These are phyloP conservation scores for Aselliscus stoliczkanus DNA, from an alignment of 2,797 vertebrate genomes.

Conservation along the genomic window DNA sequence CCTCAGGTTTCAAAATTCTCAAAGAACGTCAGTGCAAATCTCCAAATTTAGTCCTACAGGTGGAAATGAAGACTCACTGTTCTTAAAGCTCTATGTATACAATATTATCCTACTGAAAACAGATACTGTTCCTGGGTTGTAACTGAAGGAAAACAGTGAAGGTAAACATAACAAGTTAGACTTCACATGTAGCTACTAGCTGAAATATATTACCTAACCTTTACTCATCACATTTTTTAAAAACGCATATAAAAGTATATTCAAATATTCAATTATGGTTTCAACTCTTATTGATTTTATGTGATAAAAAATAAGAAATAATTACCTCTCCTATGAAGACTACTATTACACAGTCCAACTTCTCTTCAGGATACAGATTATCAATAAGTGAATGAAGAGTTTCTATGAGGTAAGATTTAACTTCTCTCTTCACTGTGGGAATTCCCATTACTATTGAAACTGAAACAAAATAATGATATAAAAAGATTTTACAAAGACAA, in stretches of 20 bases:
- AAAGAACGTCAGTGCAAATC: not conserved
- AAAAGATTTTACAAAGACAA: conserved; percentile 49
- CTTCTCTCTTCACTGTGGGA: conserved; percentile 98
- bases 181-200: not conserved
- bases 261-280: not conserved
- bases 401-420: conserved; percentile 97
- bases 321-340: conserved; percentile 98
- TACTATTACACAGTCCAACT: conserved; percentile 96
- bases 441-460: conserved; percentile 99
- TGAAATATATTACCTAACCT: not conserved
- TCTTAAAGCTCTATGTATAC: not conserved
- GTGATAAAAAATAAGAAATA: conserved; percentile 15
- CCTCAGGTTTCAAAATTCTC: not conserved
- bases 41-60: not conserved
- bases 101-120: not conserved
- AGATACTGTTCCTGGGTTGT: not conserved
- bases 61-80: not conserved
- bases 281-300: not conserved
- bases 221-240: not conserved
- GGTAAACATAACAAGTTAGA: not conserved
- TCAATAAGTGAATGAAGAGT: conserved; percentile 97
- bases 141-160: not conserved
- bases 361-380: conserved; percentile 96
- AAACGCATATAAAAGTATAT: conserved; percentile 16
- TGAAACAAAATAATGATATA: conserved; percentile 79